These are phyloP conservation scores for Sebastes flavidus DNA, from an alignment of 2,797 vertebrate genomes.

Conservation along the genomic window DNA sequence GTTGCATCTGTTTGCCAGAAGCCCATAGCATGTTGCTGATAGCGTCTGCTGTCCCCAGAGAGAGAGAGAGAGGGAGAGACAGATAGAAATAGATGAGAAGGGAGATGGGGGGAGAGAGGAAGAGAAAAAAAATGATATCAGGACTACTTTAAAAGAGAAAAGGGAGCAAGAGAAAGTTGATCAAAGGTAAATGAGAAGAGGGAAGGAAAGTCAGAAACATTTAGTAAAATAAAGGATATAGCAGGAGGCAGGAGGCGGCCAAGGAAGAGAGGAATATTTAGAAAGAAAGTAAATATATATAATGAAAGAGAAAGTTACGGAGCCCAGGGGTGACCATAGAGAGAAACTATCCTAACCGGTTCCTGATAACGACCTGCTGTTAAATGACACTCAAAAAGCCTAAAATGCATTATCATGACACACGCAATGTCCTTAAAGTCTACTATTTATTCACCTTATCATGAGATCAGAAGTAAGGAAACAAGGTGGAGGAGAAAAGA, in stretches of 20 bases:
- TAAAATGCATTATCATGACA: background rate
- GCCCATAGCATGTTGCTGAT: constrained; percentile 31
- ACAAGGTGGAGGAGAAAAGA: background rate
- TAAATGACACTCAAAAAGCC: background rate
- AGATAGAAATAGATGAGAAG: constrained; percentile 4
- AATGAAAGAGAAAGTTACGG: background rate
- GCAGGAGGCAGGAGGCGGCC: background rate
- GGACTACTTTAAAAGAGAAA: background rate
- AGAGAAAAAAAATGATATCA: background rate
- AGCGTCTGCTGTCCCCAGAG: background rate
- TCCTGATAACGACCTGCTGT: too few relatives aligned
- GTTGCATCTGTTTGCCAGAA: constrained; percentile 29
- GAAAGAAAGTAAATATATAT: background rate
- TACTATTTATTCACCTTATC: background rate
- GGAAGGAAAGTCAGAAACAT: background rate
- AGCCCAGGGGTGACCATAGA: too few relatives aligned
- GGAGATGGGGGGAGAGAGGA: background rate
- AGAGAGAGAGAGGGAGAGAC: background rate
- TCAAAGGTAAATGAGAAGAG: background rate
- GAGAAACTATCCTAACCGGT: too few relatives aligned
- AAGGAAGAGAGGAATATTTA: background rate
- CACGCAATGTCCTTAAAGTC: background rate
- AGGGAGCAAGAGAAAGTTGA: background rate
- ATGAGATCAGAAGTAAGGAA: background rate
- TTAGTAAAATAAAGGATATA: background rate